Evolutionary conservation across 2,797 vertebrate genomes (phyloP).

Genomic region (Octomys mimax): DNA sequence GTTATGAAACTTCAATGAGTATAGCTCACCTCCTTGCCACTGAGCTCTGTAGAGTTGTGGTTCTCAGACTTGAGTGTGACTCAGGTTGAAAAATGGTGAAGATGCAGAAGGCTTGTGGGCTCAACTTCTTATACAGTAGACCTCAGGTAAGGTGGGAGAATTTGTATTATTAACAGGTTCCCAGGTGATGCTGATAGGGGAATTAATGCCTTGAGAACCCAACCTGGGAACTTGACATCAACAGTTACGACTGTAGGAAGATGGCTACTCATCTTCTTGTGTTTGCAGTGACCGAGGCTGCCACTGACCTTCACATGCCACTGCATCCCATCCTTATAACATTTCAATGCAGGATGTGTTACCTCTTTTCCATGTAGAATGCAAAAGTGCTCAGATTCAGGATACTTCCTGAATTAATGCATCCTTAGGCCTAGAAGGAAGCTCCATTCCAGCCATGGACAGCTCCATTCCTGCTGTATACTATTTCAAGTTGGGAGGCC

Average conservation of each 20-base stretch:
- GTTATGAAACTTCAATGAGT: not conserved
- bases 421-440: not conserved
- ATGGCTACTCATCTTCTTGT: not conserved
- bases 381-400: not conserved
- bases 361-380: not conserved
- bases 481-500: not conserved
- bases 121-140: not conserved
- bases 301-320: not conserved
- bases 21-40: not conserved
- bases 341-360: not conserved
- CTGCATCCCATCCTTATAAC: not conserved
- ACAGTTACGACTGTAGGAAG: not conserved
- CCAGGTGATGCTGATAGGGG: not conserved
- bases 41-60: not conserved
- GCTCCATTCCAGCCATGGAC: not conserved
- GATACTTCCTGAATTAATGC: not conserved
- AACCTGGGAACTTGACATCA: not conserved
- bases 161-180: too few species aligned
- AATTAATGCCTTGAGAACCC: not conserved
- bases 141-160: not conserved
- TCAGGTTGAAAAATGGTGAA: not conserved
- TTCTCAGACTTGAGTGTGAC: not conserved
- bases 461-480: not conserved
- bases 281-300: conserved; percentile 58
- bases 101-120: not conserved